Evolutionary conservation across 2,797 vertebrate species (phyloP), one percentile per base, ranked within the genome.

Genomic region (Clarias platycephalus): DNA sequence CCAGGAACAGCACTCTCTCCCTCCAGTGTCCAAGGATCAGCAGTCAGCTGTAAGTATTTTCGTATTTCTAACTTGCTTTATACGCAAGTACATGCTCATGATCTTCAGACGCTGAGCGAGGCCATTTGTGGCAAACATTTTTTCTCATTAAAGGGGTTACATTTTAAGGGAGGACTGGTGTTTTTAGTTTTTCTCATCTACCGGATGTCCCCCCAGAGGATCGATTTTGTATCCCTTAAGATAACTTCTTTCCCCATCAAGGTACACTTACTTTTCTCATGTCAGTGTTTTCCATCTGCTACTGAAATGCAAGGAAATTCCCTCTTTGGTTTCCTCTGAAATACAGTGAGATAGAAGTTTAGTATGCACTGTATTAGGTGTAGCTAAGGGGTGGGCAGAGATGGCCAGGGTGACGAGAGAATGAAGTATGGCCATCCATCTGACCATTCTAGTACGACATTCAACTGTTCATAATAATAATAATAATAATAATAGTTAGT

Each of bases 1-100:
- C 34, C 37, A 83, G 37, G 74, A 83, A 62, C 37, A 83, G 81
- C 81, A 72, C 57, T 74, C 67, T 71, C 58, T 76, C 76, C 37
- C 57, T 63, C 57, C 2, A 28, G 57, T 28, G 34, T 71, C 40
- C 63, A 31, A 74, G 68, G 58, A 28, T 74, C 81, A 74, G 81
- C 81, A 83, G 74, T 83, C 37, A 63, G 68, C 58, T 63, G 28
- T 34, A 10, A n/a, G 60, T 66, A 31, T 80, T 80, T 80, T 53
- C 49, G n/a, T 80, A 31, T 66, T 80, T 80, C 28, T 68, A 40
- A 67, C 24, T 67, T 67, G 71, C 44, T 55, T 71, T 40, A 31
- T 58, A 83, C 40, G 57, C 57, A 83, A 49, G 31, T 77, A 3
- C 74, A 76, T 55, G 44, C 44, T 76, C 63, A 55, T 34, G 64